Base-by-base conservation (phyloP, 2,113 vertebrate species). In the Nyctibius bracteatus region DNA sequence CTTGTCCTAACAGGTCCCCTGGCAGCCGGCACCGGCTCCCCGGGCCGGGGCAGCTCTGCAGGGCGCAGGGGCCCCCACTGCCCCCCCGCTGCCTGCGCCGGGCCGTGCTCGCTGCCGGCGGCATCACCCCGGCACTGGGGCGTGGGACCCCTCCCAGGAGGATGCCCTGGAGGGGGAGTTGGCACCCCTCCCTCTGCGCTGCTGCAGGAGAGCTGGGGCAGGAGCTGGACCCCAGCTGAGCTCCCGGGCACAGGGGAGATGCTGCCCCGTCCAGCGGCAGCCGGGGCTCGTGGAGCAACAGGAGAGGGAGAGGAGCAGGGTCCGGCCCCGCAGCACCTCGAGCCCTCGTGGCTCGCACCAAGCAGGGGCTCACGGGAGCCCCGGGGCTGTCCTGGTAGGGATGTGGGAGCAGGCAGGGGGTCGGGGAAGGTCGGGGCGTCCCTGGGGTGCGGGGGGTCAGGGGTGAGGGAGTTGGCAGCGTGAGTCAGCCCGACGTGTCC, bases 1-100 rank as follows among this genome's bases (percentile, higher is more conserved):
- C 96, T 62, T 97, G 97, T 96, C 89, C 94, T 67, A 94, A 97
- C 97, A 97, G 81, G 95, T 92, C 92, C n/a, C 24, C 54, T 95
- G 83, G 94, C 86, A 96, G 86, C 86, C 37, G 1, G 63, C 41
- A 33, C 6, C 0, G 35, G 43, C 75, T 88, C 54, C 63, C 8
- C 0, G 0, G 31, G 67, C 52, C 2, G 5, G 68, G 80, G 8
- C 43, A 55, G 70, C 62, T 41, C 39, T 47, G 59, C 6, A 2
- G 51, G 85, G 59, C 4, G 6, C 63, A 22, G 86, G 75, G 86
- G 61, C 52, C 31, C 41, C 39, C 0, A 0, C 63, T 63, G 86
- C 52, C 74, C 35, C 39, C 77, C n/a, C 0, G 0, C 44, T 47
- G 72, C 57, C 1, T 18, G 63, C 2, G 0, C 55, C 10, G 59